phyloP scores from a whole-genome alignment of 2,888 invertebrate species.

The Habrosyne pyritoides region DNA sequence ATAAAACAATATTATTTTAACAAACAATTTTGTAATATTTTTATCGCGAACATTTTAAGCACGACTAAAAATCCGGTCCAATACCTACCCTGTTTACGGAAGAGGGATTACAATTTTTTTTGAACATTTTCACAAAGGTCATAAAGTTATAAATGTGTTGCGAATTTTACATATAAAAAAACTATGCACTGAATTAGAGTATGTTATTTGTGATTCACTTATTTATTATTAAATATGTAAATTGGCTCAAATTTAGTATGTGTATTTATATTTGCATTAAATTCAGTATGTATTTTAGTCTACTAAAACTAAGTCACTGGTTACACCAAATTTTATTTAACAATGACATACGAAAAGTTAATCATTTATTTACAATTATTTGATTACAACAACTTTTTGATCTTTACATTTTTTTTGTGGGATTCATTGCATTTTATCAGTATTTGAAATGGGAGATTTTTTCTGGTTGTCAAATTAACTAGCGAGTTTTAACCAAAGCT shows the following conservation, averaged over 20 bases:
- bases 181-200: background rate
- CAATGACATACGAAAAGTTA: constrained; percentile 31
- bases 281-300: background rate
- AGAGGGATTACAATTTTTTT: constrained; percentile 21
- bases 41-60: too few species aligned
- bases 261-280: background rate
- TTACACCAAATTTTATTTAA: constrained; percentile 55
- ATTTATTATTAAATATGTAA: too few species aligned
- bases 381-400: background rate
- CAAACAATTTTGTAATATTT: too few species aligned
- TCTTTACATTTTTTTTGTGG: background rate
- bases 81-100: constrained; percentile 54
- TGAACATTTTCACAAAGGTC: too few species aligned
- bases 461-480: background rate
- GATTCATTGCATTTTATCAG: background rate
- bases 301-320: constrained; percentile 12
- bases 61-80: constrained; percentile 11
- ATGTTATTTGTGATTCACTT: background rate
- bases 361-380: constrained; percentile 13
- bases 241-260: too few species aligned
- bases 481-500: constrained; percentile 7
- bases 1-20: too few species aligned
- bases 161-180: too few species aligned
- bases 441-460: background rate
- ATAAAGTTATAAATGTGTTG: too few species aligned